These are phyloP conservation scores for Drosophila willistoni DNA, from an alignment of 1,140 invertebrate genomes.

Conservation along the genomic window DNA sequence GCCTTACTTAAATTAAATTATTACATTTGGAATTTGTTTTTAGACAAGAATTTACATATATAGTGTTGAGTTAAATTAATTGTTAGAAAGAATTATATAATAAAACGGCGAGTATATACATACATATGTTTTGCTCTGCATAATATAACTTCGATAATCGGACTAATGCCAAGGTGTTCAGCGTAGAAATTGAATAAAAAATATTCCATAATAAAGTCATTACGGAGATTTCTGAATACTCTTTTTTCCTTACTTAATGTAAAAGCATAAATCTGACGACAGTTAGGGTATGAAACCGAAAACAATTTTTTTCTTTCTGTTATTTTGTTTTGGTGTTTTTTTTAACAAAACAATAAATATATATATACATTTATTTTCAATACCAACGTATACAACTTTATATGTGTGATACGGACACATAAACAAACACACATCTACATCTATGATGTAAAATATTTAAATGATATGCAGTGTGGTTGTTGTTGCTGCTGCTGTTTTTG, in stretches of 20 bases:
- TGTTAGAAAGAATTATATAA: neutral
- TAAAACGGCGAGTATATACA: neutral
- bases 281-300: constrained; percentile 18
- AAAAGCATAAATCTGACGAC: neutral
- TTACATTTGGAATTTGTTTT: constrained; percentile 11
- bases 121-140: constrained; percentile 8
- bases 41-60: constrained; percentile 1
- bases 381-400: constrained; percentile 49
- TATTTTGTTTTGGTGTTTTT: neutral
- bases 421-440: constrained; percentile 3
- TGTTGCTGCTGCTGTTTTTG: constrained; percentile 33
- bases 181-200: constrained; percentile 22
- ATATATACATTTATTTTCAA: constrained; percentile 49
- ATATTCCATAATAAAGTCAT: neutral
- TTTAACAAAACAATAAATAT: constrained; percentile 51
- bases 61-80: neutral
- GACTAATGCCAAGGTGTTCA: constrained; percentile 19
- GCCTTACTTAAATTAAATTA: constrained; percentile 27
- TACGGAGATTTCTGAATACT: neutral
- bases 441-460: constrained; percentile 73
- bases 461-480: constrained; percentile 69
- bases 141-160: constrained; percentile 23
- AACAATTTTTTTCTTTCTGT: constrained; percentile 20
- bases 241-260: neutral
- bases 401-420: constrained; percentile 27